Percentiles rank a stretch among this genome's conserved stretches.
Evolutionary conservation across 2,888 invertebrate genomes (phyloP).

Genomic region (Plagodis pulveraria): DNA sequence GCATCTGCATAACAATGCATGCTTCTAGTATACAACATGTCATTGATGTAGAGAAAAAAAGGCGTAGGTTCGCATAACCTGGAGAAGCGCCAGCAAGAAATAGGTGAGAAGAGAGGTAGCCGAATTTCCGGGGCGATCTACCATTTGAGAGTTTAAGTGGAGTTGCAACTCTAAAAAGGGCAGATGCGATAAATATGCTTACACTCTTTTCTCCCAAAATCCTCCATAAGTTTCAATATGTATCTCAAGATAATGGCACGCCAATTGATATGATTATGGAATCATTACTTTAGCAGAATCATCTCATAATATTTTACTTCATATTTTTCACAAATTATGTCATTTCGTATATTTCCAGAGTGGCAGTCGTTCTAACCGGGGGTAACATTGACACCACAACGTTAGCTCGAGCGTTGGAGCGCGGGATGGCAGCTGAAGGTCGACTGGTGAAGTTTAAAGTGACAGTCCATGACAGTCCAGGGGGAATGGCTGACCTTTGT

Average conservation of each 20-base stretch:
- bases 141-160: too few species aligned
- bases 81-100: not conserved
- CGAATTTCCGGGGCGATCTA: too few species aligned
- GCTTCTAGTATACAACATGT: not conserved
- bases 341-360: not conserved
- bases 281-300: too few species aligned
- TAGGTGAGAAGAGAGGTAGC: too few species aligned
- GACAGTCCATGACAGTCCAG: conserved; percentile 93
- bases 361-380: not conserved
- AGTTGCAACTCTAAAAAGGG: too few species aligned
- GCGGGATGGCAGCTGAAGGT: conserved; percentile 91
- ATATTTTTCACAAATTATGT: too few species aligned
- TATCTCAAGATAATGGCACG: too few species aligned
- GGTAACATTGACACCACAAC: not conserved
- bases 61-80: not conserved
- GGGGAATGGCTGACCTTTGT: conserved; percentile 94
- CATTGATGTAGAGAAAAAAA: not conserved
- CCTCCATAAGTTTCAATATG: too few species aligned
- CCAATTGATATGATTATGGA: too few species aligned
- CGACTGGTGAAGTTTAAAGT: conserved; percentile 85
- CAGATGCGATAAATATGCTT: too few species aligned
- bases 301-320: too few species aligned
- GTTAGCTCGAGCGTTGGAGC: not conserved
- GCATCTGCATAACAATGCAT: not conserved
- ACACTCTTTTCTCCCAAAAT: too few species aligned